phyloP scores from a whole-genome alignment of 2,888 invertebrate genomes.

The Amaurobius ferox region DNA sequence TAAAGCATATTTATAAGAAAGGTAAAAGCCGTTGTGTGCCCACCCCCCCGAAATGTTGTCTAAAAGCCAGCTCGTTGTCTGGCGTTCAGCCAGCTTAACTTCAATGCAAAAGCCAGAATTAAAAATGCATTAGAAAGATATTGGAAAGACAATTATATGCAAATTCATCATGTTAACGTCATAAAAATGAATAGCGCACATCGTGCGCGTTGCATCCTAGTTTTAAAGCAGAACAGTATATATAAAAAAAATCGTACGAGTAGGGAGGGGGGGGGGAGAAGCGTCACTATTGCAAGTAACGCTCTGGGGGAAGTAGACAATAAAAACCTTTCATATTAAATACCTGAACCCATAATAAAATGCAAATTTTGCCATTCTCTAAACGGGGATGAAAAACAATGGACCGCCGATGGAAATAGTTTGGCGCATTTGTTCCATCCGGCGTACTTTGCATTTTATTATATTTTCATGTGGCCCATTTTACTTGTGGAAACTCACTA shows the following conservation, averaged over 20 bases:
- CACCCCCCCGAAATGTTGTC: conserved; percentile 10
- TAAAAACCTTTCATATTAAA: conserved; percentile 64
- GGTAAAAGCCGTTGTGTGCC: not conserved
- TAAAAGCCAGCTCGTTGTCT: conserved; percentile 10
- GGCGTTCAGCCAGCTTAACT: conserved; percentile 46
- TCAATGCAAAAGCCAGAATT: conserved; percentile 47
- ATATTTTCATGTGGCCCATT: conserved; percentile 3
- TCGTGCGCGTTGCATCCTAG: conserved; percentile 50
- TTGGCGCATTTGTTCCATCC: conserved; percentile 32
- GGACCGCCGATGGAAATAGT: conserved; percentile 31
- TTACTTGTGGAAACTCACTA: conserved; percentile 32
- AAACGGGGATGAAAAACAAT: conserved; percentile 53
- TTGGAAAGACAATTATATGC: conserved; percentile 73
- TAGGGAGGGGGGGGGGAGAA: not conserved
- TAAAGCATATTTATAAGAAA: not conserved
- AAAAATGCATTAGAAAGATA: conserved; percentile 71
- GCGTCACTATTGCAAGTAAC: not conserved
- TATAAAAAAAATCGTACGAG: conserved; percentile 20
- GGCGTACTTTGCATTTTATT: conserved; percentile 21
- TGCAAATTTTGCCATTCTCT: conserved; percentile 63
- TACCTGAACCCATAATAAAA: conserved; percentile 67
- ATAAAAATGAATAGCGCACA: conserved; percentile 67
- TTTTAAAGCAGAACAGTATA: conserved; percentile 12
- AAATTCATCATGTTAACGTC: conserved; percentile 72
- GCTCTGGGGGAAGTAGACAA: conserved; percentile 34